Evolutionary conservation across 2,113 vertebrate genomes (phyloP).

Genomic region (Vidua chalybeata): DNA sequence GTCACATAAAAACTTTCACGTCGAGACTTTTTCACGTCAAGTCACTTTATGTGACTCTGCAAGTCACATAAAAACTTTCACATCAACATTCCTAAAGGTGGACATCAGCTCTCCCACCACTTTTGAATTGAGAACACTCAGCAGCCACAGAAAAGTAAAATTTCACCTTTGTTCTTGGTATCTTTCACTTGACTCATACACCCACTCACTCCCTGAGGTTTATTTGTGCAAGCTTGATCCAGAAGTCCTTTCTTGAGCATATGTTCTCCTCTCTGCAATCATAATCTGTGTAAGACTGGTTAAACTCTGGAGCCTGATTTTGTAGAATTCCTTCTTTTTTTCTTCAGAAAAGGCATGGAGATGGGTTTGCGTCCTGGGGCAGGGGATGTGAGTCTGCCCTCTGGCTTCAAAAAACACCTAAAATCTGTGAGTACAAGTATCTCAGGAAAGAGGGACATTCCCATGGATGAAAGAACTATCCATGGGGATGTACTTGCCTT

Average conservation of each 20-base stretch:
- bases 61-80: not conserved
- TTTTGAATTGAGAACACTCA: not conserved
- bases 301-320: not conserved
- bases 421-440: not conserved
- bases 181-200: conserved; percentile 16
- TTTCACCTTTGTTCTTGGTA: not conserved
- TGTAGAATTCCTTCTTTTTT: not conserved
- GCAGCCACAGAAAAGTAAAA: not conserved
- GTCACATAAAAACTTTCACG: not conserved
- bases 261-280: not conserved
- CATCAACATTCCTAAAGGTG: not conserved
- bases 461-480: not conserved
- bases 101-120: not conserved
- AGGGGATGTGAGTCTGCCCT: not conserved
- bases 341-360: not conserved
- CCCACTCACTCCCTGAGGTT: conserved; percentile 4
- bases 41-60: not conserved
- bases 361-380: not conserved
- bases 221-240: conserved; percentile 7
- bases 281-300: not conserved
- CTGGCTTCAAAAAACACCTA: not conserved
- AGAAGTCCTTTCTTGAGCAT: not conserved
- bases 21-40: not conserved
- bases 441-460: not conserved
- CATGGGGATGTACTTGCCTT: not conserved